Base-by-base conservation (phyloP, 2,113 vertebrate genomes). In the Uropsilus gracilis region DNA sequence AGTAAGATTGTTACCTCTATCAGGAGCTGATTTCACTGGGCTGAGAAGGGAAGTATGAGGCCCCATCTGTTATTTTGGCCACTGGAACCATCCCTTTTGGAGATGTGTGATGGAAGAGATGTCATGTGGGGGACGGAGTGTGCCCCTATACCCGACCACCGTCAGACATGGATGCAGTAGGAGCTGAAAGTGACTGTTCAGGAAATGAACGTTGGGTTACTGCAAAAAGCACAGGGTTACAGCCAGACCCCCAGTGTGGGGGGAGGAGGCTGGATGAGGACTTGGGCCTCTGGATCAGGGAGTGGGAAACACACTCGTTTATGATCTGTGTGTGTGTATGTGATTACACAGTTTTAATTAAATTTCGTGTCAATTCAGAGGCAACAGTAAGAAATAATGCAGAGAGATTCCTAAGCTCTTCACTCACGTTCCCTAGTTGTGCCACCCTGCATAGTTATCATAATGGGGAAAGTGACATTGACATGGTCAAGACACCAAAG, bases 31-130 rank as follows among this genome's bases (percentile, higher is more conserved):
- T 94, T 96, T 85, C 92, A 95, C 90, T 94, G 94, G 95, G 96
- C 95, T 82, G 80, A 86, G 91, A 97, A 97, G 96, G 76, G 71
- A 97, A 97, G 96, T 72, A 7, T 20, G 76, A 89, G 34, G 17
- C 82, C 96, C 95, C 96, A 97, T 97, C 95, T 96, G 95, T 96
- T 96, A 97, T 97, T 93, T 94, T 84, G n/a, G n/a, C n/a, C 64
- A 46, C 5, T 0, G 2, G 18, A 98, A 97, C 89, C 94, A 90
- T 57, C 94, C 73, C 94, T 93, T 98, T 97, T 96, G 92, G 94
- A 97, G 93, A 96, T 96, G 96, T 97, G 64, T 94, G 97, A 95
- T 96, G 88, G 78, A 87, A 94, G 96, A 98, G 97, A 97, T 97
- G 92, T 93, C 68, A 93, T 98, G 96, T 57, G 48, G 39, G 39